Percentiles rank a stretch among this genome's conserved stretches.
Evolutionary conservation across 2,797 vertebrate genomes (phyloP).

Genomic region (Geotrypetes seraphini): DNA sequence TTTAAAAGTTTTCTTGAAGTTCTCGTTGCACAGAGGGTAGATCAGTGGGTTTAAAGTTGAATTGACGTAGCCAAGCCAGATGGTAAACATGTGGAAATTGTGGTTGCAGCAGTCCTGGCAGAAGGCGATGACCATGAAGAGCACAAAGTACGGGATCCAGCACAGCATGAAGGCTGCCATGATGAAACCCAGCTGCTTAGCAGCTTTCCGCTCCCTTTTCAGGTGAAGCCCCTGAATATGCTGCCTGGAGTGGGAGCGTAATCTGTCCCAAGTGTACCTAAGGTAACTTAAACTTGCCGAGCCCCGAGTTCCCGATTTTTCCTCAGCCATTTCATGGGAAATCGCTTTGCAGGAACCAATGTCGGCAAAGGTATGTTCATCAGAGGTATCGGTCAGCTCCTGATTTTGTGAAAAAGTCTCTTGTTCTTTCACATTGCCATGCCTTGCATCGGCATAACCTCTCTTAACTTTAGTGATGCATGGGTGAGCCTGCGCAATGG

Average conservation of each 20-base stretch:
- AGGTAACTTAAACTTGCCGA: conserved; percentile 46
- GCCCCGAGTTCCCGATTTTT: conserved; percentile 20
- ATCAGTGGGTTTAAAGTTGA: conserved; percentile 92
- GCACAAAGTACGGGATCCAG: conserved; percentile 93
- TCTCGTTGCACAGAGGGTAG: conserved; percentile 89
- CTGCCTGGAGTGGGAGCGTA: conserved; percentile 62
- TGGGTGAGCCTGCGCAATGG: neutral
- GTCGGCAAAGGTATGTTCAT: conserved; percentile 53
- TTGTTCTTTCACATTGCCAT: neutral
- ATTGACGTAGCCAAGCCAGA: conserved; percentile 94
- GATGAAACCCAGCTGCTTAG: conserved; percentile 86
- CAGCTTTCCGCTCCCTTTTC: conserved; percentile 81
- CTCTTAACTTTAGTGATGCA: neutral
- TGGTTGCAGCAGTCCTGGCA: conserved; percentile 62
- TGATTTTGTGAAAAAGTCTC: conserved; percentile 15
- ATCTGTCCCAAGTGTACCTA: conserved; percentile 70
- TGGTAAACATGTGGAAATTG: conserved; percentile 78
- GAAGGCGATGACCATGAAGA: conserved; percentile 82
- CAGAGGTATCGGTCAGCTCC: conserved; percentile 41
- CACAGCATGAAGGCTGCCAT: conserved; percentile 85
- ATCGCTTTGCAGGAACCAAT: conserved; percentile 11
- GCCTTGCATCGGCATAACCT: fast-evolving
- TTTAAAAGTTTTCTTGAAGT: conserved; percentile 90
- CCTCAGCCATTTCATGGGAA: conserved; percentile 19
- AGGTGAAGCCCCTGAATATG: conserved; percentile 58